Base-by-base conservation (phyloP, 2,797 vertebrate genomes). In the Neopelma chrysocephalum region DNA sequence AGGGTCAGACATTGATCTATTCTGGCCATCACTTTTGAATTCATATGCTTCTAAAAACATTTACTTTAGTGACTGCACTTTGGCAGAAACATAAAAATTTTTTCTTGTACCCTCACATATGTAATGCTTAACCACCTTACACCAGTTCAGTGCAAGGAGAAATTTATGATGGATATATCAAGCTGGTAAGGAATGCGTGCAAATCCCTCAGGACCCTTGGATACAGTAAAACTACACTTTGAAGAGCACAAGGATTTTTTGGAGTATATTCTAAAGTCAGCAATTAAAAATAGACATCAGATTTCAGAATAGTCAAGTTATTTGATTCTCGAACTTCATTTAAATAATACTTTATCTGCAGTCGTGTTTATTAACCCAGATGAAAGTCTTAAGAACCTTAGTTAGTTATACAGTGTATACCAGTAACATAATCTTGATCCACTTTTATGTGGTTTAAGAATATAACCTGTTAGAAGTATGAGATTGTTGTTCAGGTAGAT, bases 51-150 rank as follows among this genome's bases (percentile, higher is more conserved):
- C 85, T 96, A 53, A 90, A 94, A 94, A 15, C 18, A 96, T 94
- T 94, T 72, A 93, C 77, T 96, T 95, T 87, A 93, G 71, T 97
- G 87, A 91, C 96, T 97, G 91, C 89, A 29, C 85, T 76, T 69
- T n/a, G 43, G 32, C 57, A 90, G 93, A 97, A 61, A 56, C 26
- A 61, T 57, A 95, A 94, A 31, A 18, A 12, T 38, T 69, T 85
- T 38, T 86, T 95, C 62, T 95, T 90, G 8, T 53, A 23, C 8
- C 9, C 42, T 58, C 81, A 18, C 75, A 36, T 66, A 61, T 73
- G 69, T 90, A 90, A 90, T 92, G 82, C 69, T 10, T 96, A 95
- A 96, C 38, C 60, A 91, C 23, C 34, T 90, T 91, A 71, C 9
- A 31, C 20, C 36, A 26, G 15, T 64, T 73, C 77, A 76, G 19